Percentiles rank a stretch among this genome's conserved stretches.
phyloP scores from a whole-genome alignment of 2,113 vertebrate species.

The Nerophis ophidion region DNA sequence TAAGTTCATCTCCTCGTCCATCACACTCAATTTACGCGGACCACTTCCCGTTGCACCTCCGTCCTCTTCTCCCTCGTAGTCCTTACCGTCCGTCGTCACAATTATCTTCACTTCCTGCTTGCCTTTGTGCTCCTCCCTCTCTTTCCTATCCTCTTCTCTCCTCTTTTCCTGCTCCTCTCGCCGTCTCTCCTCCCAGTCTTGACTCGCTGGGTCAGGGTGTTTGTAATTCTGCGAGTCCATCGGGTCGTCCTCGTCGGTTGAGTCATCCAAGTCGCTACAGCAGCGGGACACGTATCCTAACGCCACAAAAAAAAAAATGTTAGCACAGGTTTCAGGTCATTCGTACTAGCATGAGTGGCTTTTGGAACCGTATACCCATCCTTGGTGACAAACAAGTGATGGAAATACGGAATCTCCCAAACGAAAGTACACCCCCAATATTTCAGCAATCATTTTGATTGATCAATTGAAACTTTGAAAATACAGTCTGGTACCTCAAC shows the following conservation, averaged over 20 bases:
- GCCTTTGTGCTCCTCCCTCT: slow-evolving; percentile 52
- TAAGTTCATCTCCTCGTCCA: slow-evolving; percentile 58
- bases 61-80: slow-evolving; percentile 54
- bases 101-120: slow-evolving; percentile 65
- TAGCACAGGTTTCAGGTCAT: slow-evolving; percentile 3
- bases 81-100: slow-evolving; percentile 52
- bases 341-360: neutral
- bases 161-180: slow-evolving; percentile 52
- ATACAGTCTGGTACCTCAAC: too few relatives aligned
- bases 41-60: slow-evolving; percentile 51
- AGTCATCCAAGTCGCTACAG: slow-evolving; percentile 90
- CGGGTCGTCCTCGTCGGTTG: slow-evolving; percentile 78
- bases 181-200: slow-evolving; percentile 61
- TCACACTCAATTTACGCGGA: slow-evolving; percentile 40
- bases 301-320: slow-evolving; percentile 19
- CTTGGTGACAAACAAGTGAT: slow-evolving; percentile 45
- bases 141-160: slow-evolving; percentile 52
- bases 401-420: slow-evolving; percentile 17
- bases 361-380: slow-evolving; percentile 45
- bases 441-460: too few relatives aligned
- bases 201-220: slow-evolving; percentile 49
- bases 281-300: slow-evolving; percentile 87
- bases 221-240: slow-evolving; percentile 66
- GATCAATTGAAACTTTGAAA: neutral
- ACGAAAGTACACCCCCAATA: too few relatives aligned